Evolutionary conservation across 2,113 vertebrate species (phyloP), one percentile per base, ranked within the genome.

Genomic region (Phylloscopus whistleri): DNA sequence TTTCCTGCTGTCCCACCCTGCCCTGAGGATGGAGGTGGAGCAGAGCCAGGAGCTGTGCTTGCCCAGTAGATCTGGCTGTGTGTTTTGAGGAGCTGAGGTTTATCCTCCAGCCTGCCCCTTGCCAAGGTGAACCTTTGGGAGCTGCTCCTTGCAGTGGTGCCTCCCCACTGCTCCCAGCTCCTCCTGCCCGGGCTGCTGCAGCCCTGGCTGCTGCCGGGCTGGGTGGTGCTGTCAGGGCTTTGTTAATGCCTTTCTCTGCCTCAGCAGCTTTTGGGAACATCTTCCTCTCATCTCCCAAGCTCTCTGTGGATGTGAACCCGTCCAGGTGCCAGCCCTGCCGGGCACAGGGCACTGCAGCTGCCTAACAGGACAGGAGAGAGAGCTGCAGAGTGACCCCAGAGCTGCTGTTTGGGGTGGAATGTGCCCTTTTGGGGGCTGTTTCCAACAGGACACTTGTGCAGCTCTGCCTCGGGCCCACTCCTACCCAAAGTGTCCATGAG

Each of bases 401-500:
- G 41, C 7, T 60, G 17, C 23, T 30, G 4, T 4, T 63, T 48
- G 77, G 39, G 59, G n/a, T 24, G 37, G 73, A 24, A 21, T 8
- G 0, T 1, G 31, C 30, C 37, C 4, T 81, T 67, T 59, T 63
- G 43, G 56, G 44, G 56, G 35, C 10, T 2, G 13, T 67, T 82
- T 46, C 43, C 33, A 58, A 37, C 55, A 59, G 70, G 17, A 10
- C 8, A 66, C 35, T 51, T 14, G 55, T 24, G 77, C 37, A 70
- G 7, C 48, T n/a, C 3, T 30, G 41, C 33, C 24, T 56, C 5
- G 9, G 33, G 59, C 30, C 19, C 41, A 2, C 39, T 72, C 59
- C 56, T 94, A 46, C 81, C 56, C 15, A 3, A 26, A 82, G 78
- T 87, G 90, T 58, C 95, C 94, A 73, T 90, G 44, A 94, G 95